Percentiles rank a stretch among this genome's conserved stretches.
Conservation (phyloP, 2,888 invertebrate species). For the Athalia cordata region DNA sequence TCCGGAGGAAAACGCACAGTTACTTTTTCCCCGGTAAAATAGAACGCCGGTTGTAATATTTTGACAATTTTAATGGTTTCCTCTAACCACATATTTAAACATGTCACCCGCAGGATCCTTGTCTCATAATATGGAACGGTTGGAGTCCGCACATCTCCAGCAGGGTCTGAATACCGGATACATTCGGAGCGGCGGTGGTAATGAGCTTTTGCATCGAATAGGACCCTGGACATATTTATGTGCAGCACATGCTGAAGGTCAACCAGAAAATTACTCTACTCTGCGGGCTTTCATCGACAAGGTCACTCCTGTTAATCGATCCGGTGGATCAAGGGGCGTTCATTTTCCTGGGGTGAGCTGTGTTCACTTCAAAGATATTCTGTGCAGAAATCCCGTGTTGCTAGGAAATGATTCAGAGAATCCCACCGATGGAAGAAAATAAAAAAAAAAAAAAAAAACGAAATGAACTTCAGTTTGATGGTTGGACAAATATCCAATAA, state of each 20-base stretch:
- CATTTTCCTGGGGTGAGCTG: constrained; percentile 5
- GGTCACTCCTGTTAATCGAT: background rate
- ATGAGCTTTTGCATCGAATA: background rate
- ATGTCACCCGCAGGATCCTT: background rate
- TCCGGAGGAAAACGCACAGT: no score
- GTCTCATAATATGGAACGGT: constrained; percentile 12
- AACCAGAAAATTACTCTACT: constrained; percentile 9
- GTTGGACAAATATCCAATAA: background rate
- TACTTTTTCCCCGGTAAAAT: background rate
- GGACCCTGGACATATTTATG: constrained; percentile 6
- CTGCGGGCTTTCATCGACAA: background rate
- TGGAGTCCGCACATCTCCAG: background rate
- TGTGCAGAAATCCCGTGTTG: background rate
- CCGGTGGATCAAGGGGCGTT: background rate
- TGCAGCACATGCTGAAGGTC: constrained; percentile 19
- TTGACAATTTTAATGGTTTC: background rate
- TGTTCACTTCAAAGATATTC: background rate
- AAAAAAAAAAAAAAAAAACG: background rate
- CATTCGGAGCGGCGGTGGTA: background rate
- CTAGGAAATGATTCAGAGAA: background rate
- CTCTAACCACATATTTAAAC: background rate
- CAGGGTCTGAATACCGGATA: constrained; percentile 4
- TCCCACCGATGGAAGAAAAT: background rate
- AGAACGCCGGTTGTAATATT: background rate
- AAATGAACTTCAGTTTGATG: background rate